Base-by-base conservation (phyloP, 2,888 invertebrate species). In the Teleiodes luculella region DNA sequence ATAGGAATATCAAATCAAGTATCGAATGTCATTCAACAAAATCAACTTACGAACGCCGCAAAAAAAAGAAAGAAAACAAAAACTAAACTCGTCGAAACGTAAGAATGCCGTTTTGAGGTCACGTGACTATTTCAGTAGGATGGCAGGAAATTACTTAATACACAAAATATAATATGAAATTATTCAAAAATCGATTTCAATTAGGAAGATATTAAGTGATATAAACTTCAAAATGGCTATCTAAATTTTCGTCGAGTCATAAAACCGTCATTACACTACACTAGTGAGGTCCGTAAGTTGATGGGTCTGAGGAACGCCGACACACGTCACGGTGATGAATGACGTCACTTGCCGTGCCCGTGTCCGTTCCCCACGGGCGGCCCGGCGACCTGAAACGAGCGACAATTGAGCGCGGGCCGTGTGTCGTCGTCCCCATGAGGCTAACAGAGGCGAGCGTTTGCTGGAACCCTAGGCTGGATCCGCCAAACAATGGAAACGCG, bases 351-450 rank as follows among this genome's bases (percentile, higher is more conserved):
- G 70, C 71, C 72, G 11, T 70, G 72, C 71, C 75, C 68, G 70
- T 85, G 85, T 67, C 86, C 86, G 79, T 85, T 87, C 73, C 83
- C 85, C 75, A 77, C 59, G 59, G 78, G 66, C 64, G 75, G 72
- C 66, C 83, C 83, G 75, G 69, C 80, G 72, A 87, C 87, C 87
- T 88, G 87, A 85, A 86, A 81, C 77, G 80, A 79, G 72, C 76
- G 76, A 71, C 76, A 71, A 61, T 74, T 81, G 74, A 83, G 80
- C 82, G 76, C 68, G 72, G 75, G 80, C 83, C 82, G 86, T 88
- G 88, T 88, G 88, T 86, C 88, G 88, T 82, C 87, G 88, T 86
- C 83, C 87, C 88, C 86, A 82, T 80, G 82, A 78, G 85, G 86
- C 82, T 76, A n/a, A n/a, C n/a, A n/a, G 68, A 66, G 16, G 50